Evolutionary conservation across 2,113 vertebrate genomes (phyloP), one percentile per base, ranked within the genome.

Genomic region (Brachyistius frenatus): DNA sequence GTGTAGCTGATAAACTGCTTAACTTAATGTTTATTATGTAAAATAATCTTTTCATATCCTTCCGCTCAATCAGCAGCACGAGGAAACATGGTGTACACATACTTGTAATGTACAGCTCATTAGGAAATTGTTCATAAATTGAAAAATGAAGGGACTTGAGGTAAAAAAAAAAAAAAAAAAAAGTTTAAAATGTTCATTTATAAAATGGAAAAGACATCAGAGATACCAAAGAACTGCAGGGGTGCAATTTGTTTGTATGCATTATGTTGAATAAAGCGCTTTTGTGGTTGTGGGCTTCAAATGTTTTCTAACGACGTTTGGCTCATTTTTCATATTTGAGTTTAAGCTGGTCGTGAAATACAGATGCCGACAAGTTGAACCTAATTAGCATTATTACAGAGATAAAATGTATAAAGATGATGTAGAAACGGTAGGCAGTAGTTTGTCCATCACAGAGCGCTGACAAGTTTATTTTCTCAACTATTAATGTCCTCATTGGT

Each of bases 391-490:
- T 55, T 39, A 35, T n/a, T 16, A 67, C 41, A 72, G 47, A 57
- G 50, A 35, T 15, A 14, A 56, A 41, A 52, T 47, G 23, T n/a
- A 55, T 36, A 6, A 41, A 35, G 5, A 35, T 49, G 14, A 55
- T 36, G n/a, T 14, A 31, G 30, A 67, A 58, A 60, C 54, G n/a
- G 47, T 23, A 56, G 54, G 30, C 16, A 30, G 11, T 52, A 41
- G 53, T 57, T 55, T 73, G 56, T 72, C 73, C 55, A 54, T 33
- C 55, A 72, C 67, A 56, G 68, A 73, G 56, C 62, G 71, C 69
- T 66, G 62, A 60, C 41, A 53, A 52, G 14, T 71, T 81, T 76
- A 66, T 66, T 83, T 50, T 65, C 57, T 53, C 56, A 68, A n/a
- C n/a, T 23, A 64, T 37, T 41, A 41, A 56, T 31, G 54, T 69